Evolutionary conservation across 2,797 vertebrate genomes (phyloP), one percentile per base, ranked within the genome.

Genomic region (Psittacula derbiana): DNA sequence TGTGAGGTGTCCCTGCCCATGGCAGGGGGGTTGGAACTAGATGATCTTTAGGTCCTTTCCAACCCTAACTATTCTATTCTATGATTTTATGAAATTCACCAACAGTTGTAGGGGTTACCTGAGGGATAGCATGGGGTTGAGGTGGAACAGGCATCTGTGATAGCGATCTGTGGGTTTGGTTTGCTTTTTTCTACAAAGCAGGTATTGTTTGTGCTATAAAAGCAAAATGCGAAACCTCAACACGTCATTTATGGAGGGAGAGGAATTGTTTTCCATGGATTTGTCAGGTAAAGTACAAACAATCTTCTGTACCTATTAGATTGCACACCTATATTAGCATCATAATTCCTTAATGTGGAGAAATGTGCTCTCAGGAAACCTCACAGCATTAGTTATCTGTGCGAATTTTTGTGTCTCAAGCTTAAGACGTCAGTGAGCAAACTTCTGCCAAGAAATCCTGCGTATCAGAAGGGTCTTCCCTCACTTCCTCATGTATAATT

Each of bases 371-470:
- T 46, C 23, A 49, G 13, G 71, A 92, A 8, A 31, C 41, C 21
- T 44, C 58, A 2, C 67, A 41, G 66, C 8, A 0, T 44, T 43
- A 31, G 2, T 84, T 67, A 47, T 50, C 47, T 47, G 0, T 0
- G 2, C 8, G 21, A n/a, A 33, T 40, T 64, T 81, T 15, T 40
- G 9, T 23, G 27, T 73, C 58, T 47, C 1, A 4, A 70, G 36
- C 58, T 62, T 65, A 31, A 79, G 66, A 88, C 2, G 3, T 81
- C 92, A 90, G 66, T 1, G 16, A 88, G n/a, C 76, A 46, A 90
- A 75, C 27, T 90, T 33, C 76, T 96, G 95, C 94, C 95, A 96
- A 94, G 95, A 91, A 91, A 43, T 80, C 76, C 73, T 90, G 73
- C 30, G 0, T 52, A 58, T 88, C 71, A 81, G 76, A 66, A 93